Evolutionary conservation across 2,797 vertebrate genomes (phyloP).

Genomic region (Miichthys miiuy): DNA sequence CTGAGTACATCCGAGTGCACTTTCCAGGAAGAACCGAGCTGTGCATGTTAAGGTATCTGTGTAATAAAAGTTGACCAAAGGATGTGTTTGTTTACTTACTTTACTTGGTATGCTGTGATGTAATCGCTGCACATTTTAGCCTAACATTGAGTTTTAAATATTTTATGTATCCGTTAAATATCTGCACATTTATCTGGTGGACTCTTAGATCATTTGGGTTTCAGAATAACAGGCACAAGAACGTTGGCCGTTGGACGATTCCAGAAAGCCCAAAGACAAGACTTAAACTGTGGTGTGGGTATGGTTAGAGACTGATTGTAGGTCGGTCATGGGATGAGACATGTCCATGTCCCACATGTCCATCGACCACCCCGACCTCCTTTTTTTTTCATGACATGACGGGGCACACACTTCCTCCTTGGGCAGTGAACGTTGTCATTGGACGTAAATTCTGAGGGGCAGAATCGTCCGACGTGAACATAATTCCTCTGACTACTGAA

Average conservation of each 20-base stretch:
- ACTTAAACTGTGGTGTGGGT: neutral
- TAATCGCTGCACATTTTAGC: neutral
- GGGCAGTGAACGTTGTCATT: neutral
- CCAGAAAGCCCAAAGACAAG: neutral
- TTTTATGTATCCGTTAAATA: neutral
- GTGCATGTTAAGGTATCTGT: constrained; percentile 13
- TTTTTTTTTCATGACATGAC: neutral
- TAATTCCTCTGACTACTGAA: neutral
- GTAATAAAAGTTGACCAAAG: neutral
- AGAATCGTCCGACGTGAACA: neutral
- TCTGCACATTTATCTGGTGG: neutral
- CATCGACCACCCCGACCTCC: neutral
- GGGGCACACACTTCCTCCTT: neutral
- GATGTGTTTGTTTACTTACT: neutral
- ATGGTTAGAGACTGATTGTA: too few species aligned
- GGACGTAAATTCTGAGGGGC: neutral
- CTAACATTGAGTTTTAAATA: neutral
- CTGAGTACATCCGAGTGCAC: constrained; percentile 1
- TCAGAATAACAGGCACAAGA: neutral
- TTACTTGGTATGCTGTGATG: neutral
- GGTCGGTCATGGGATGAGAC: neutral
- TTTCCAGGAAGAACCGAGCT: constrained; percentile 19
- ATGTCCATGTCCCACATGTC: neutral
- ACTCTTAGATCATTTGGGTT: neutral
- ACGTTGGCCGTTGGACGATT: neutral